phyloP scores from a whole-genome alignment of 1,140 invertebrate genomes.

The Drosophila pruinosa region DNA sequence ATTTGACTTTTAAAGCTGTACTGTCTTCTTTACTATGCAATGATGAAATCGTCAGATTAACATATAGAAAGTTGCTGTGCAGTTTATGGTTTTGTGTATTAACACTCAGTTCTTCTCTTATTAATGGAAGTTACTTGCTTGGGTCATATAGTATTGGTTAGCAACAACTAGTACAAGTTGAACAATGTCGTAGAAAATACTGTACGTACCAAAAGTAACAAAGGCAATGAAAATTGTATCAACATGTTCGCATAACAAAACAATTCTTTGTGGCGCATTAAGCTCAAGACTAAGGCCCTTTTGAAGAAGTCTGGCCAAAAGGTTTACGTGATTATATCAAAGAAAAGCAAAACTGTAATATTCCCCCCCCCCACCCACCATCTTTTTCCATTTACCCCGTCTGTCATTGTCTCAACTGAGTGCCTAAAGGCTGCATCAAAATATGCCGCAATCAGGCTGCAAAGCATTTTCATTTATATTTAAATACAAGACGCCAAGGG shows the following conservation, averaged over 20 bases:
- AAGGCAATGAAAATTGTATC: conserved; percentile 12
- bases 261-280: conserved; percentile 66
- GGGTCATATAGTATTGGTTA: no score
- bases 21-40: no score
- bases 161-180: no score
- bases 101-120: no score
- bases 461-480: conserved; percentile 81
- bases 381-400: neutral
- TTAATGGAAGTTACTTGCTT: no score
- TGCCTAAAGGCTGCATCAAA: conserved; percentile 72
- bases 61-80: no score
- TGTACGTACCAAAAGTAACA: no score
- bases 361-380: neutral
- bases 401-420: conserved; percentile 31
- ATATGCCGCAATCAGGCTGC: conserved; percentile 79
- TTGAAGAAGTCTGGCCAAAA: conserved; percentile 54
- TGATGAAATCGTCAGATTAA: no score
- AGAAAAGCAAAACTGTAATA: conserved; percentile 59
- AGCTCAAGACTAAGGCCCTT: conserved; percentile 62
- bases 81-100: no score
- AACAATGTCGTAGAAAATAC: no score
- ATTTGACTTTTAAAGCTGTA: no score
- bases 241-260: conserved; percentile 58
- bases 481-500: conserved; percentile 61
- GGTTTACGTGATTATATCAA: conserved; percentile 80